Base-by-base conservation (phyloP, 2,113 vertebrate species). In the Indri indri region DNA sequence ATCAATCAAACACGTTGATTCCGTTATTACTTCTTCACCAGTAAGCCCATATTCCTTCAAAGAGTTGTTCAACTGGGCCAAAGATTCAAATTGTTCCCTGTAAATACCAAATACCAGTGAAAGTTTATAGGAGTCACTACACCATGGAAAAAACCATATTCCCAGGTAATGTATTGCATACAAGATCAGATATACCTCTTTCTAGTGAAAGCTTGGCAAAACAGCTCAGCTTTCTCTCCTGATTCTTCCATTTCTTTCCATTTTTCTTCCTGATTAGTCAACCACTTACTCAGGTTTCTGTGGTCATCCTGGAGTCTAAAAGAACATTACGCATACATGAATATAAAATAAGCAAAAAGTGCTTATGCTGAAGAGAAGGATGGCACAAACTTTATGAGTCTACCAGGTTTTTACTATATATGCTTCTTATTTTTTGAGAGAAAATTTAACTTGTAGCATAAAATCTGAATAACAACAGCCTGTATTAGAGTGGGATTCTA, bases 61-160 rank as follows among this genome's bases (percentile, higher is more conserved):
- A 52, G 96, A 98, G 95, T 94, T 92, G 83, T 90, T 94, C n/a
- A 98, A 37, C 88, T 98, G 97, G 96, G 95, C 92, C 88, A 99
- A 42, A 18, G 98, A 97, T 40, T 98, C 98, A 96, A 99, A 98
- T 0, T 92, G 87, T 91, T 99, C 98, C 88, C 99, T 99, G 97
- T 47, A 95, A 98, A 97, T 10, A 71, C 2, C 82, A 97, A 96
- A 93, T 47, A 86, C 12, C 80, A 91, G 3, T 10, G 87, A 97
- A 94, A 68, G 50, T 91, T 95, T 85, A 96, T 4, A 65, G 37
- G 70, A 34, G 89, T 63, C 96, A 66, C 9, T 54, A 8, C 6
- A 95, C 3, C 23, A 77, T 14, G 81, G 79, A n/a, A 18, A 5
- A 59, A 92, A 32, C 5, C 59, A 80, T 30, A 77, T 52, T 89